Percentiles rank a stretch among this genome's conserved stretches.
phyloP scores from a whole-genome alignment of 35 echinoderm and acorn worm genomes.

The Ophiothrix spiculata region DNA sequence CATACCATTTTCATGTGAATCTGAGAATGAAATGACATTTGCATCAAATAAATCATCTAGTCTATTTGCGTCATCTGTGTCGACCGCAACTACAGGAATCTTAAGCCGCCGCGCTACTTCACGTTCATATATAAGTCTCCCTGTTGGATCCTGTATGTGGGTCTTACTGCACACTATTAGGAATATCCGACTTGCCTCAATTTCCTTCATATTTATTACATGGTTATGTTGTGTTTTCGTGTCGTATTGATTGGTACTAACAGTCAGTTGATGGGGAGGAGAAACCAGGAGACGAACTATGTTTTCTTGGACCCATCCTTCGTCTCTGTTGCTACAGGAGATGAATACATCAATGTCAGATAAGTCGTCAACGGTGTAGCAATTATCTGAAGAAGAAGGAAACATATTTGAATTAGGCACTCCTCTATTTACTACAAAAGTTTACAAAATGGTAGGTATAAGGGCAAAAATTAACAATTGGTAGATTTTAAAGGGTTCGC shows the following conservation, averaged over 20 bases:
- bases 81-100: neutral
- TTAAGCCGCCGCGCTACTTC: neutral
- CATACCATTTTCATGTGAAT: too few species aligned
- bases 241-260: neutral
- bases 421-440: too few species aligned
- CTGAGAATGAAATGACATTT: neutral
- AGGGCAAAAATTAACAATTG: too few species aligned
- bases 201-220: neutral
- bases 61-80: neutral
- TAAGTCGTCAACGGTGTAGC: too few species aligned
- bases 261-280: neutral
- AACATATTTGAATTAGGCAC: too few species aligned
- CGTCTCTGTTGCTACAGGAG: neutral
- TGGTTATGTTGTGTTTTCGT: neutral
- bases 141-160: neutral
- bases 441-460: too few species aligned
- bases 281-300: neutral
- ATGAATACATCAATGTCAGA: neutral
- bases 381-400: too few species aligned
- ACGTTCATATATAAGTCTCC: neutral
- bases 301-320: neutral
- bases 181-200: neutral
- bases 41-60: neutral
- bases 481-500: too few species aligned
- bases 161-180: neutral